These are phyloP conservation scores for Trichechus manatus DNA, from an alignment of 2,113 vertebrate genomes.

Conservation along the genomic window DNA sequence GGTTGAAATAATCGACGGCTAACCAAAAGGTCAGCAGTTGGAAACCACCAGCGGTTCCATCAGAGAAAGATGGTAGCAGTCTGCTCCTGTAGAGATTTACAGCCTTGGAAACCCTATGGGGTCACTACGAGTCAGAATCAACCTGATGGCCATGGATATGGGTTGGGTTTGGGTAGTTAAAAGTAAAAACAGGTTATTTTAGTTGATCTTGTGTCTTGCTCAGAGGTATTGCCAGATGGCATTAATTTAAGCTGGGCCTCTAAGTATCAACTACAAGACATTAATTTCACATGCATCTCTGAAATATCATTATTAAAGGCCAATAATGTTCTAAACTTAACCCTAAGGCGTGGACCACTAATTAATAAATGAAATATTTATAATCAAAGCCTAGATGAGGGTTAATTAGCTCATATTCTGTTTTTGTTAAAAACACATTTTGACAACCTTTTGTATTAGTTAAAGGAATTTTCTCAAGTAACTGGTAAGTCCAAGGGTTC, in stretches of 20 bases:
- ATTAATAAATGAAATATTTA: slow-evolving; percentile 43
- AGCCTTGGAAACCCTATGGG: too few species aligned
- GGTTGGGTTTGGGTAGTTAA: too few species aligned
- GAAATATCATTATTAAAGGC: slow-evolving; percentile 36
- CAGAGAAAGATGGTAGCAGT: too few species aligned
- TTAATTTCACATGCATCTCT: background rate
- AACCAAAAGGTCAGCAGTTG: too few species aligned
- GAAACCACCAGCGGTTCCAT: too few species aligned
- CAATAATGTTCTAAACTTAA: slow-evolving; percentile 40
- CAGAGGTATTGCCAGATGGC: background rate
- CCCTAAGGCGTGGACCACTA: background rate
- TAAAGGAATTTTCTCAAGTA: background rate
- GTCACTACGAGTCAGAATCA: too few species aligned
- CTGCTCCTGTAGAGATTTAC: too few species aligned
- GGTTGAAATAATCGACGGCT: too few species aligned
- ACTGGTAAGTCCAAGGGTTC: background rate
- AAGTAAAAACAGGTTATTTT: background rate
- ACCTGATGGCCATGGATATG: too few species aligned
- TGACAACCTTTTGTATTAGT: background rate
- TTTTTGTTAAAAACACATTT: background rate
- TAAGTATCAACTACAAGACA: background rate
- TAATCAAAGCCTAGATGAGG: background rate
- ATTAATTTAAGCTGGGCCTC: background rate
- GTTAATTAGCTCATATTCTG: background rate
- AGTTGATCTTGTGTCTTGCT: background rate